Percentiles rank a stretch among this genome's conserved stretches.
Evolutionary conservation across 2,113 vertebrate species (phyloP).

Genomic region (Megaleporinus macrocephalus): DNA sequence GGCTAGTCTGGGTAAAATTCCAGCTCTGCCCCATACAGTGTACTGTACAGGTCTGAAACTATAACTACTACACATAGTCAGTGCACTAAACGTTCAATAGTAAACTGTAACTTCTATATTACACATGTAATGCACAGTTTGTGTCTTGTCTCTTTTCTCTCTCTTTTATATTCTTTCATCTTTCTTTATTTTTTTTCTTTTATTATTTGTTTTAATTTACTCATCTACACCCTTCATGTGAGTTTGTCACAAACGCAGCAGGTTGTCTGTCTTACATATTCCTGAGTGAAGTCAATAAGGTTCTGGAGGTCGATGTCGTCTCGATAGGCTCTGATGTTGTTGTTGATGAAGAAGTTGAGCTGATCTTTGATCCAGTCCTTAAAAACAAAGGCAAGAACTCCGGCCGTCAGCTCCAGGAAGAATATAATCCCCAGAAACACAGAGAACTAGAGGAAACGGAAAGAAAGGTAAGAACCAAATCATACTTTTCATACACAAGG

Average conservation of each 20-base stretch:
- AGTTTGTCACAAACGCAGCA: background rate
- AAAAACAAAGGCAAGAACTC: slow-evolving; percentile 90
- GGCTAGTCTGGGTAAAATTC: no score
- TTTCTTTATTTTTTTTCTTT: no score
- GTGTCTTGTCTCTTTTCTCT: background rate
- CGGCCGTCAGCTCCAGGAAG: slow-evolving; percentile 90
- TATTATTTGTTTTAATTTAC: background rate
- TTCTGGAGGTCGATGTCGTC: slow-evolving; percentile 92
- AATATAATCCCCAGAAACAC: slow-evolving; percentile 92
- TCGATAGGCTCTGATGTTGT: slow-evolving; percentile 89
- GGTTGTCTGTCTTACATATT: slow-evolving; percentile 82
- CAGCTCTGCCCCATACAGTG: no score
- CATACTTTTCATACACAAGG: background rate
- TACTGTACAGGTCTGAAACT: no score
- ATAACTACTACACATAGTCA: no score
- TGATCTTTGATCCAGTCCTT: slow-evolving; percentile 95
- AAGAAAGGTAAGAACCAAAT: background rate
- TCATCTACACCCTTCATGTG: background rate
- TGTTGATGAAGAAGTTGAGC: slow-evolving; percentile 91
- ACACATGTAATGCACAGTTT: no score
- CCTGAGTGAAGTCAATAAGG: slow-evolving; percentile 92
- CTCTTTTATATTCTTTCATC: no score
- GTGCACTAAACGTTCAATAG: no score
- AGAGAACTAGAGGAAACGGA: slow-evolving; percentile 78
- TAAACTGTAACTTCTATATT: no score